Conservation (phyloP, 2,113 vertebrate genomes). For the Scomber japonicus region DNA sequence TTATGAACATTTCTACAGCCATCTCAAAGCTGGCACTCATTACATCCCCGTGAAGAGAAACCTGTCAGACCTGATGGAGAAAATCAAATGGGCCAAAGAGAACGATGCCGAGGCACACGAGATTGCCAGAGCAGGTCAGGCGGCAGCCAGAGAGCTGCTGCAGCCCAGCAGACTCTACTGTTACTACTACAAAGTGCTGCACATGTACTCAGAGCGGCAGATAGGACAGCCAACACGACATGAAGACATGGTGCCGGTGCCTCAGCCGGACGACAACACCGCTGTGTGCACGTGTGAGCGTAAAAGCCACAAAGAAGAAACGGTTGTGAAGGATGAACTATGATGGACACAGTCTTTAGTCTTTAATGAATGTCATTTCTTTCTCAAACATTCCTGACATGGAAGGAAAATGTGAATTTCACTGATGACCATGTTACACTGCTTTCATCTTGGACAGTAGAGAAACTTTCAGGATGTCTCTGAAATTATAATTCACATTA, state of each 20-base stretch:
- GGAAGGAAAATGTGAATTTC: background rate
- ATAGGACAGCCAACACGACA: conserved; percentile 83
- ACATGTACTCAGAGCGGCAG: conserved; percentile 88
- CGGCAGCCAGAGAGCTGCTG: conserved; percentile 86
- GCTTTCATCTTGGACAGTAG: conserved; percentile 5
- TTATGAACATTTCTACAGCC: conserved; percentile 92
- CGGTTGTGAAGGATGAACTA: conserved; percentile 71
- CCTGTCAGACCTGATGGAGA: conserved; percentile 91
- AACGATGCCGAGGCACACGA: conserved; percentile 86
- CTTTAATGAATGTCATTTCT: background rate
- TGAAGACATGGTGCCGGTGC: conserved; percentile 91
- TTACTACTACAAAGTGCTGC: conserved; percentile 91
- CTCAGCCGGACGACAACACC: conserved; percentile 86
- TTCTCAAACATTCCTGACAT: conserved; percentile 19
- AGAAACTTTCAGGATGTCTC: background rate
- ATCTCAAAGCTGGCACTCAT: conserved; percentile 87
- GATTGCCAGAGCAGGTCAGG: conserved; percentile 89
- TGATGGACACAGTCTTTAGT: conserved; percentile 43
- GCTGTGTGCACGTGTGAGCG: conserved; percentile 85
- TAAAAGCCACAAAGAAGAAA: conserved; percentile 30
- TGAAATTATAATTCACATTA: no score
- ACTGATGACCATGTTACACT: background rate
- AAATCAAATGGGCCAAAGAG: conserved; percentile 92
- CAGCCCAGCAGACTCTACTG: conserved; percentile 92
- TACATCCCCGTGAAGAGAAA: conserved; percentile 90